phyloP scores from a whole-genome alignment of 1,140 invertebrate species.

The Nymphalis io region DNA sequence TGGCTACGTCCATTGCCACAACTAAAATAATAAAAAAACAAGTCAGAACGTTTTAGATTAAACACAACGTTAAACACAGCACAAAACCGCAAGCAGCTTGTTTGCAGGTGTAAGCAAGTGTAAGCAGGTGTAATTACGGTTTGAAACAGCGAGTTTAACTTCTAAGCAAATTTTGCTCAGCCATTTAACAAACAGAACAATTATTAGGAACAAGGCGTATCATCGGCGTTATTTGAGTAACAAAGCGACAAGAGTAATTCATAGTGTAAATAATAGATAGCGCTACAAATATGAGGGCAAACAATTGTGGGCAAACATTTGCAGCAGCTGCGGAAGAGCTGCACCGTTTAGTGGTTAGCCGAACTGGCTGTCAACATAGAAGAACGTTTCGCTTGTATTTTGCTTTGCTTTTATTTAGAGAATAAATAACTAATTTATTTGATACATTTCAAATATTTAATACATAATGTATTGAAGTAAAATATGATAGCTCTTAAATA shows the following conservation, averaged over 20 bases:
- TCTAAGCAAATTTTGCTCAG: conserved; percentile 25
- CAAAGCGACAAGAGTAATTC: conserved; percentile 67
- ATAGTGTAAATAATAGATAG: conserved; percentile 66
- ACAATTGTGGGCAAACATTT: conserved; percentile 66
- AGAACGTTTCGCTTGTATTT: conserved; percentile 31
- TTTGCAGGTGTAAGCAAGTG: conserved; percentile 15
- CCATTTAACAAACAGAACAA: conserved; percentile 28
- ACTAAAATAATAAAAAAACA: too few species aligned
- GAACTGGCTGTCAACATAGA: conserved; percentile 47
- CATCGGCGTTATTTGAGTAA: conserved; percentile 59
- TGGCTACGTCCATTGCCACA: too few species aligned
- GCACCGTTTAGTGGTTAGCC: conserved; percentile 59
- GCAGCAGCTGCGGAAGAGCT: conserved; percentile 55
- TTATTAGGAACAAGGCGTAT: conserved; percentile 44
- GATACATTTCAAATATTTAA: not conserved
- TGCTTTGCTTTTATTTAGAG: conserved; percentile 30
- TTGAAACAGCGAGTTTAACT: conserved; percentile 25
- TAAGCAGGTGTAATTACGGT: conserved; percentile 34
- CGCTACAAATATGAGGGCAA: conserved; percentile 62
- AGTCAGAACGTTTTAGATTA: not conserved
- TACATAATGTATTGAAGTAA: not conserved
- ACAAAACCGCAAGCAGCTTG: conserved; percentile 23
- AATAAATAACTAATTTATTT: conserved; percentile 28
- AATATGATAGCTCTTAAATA: too few species aligned
- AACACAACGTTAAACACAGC: conserved; percentile 8